These are phyloP conservation scores for Dasypolia templi DNA, from an alignment of 2,888 invertebrate species.

Conservation along the genomic window DNA sequence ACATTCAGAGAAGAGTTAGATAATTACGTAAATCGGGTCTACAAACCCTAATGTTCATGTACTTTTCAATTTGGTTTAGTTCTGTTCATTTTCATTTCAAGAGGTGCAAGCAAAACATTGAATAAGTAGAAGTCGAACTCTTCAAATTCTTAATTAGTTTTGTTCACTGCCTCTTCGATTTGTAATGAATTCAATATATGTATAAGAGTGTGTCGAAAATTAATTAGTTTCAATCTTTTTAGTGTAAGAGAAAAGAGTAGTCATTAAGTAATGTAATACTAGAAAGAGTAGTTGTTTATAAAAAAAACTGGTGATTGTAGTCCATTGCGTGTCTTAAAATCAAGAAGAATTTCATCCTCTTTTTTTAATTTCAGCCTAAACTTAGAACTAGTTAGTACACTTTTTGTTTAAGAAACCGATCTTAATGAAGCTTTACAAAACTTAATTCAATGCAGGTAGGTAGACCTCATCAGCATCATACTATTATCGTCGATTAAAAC, in stretches of 20 bases:
- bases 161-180: no score
- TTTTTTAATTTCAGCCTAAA: not conserved
- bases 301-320: not conserved
- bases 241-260: not conserved
- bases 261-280: no score
- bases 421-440: conserved; percentile 18
- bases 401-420: conserved; percentile 7
- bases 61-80: not conserved
- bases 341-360: not conserved
- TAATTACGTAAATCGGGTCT: not conserved
- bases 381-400: not conserved
- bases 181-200: not conserved
- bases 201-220: not conserved
- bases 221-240: not conserved
- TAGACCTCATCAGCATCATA: conserved; percentile 25
- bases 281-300: not conserved
- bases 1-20: not conserved
- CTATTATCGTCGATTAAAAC: conserved; percentile 40
- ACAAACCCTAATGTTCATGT: not conserved
- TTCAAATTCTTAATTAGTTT: not conserved
- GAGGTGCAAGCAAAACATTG: not conserved
- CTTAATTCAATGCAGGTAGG: conserved; percentile 28
- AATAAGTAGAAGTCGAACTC: not conserved
- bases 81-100: not conserved
- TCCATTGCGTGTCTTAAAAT: not conserved